Base-by-base conservation (phyloP, 2,113 vertebrate genomes). In the Capricornis sumatraensis region DNA sequence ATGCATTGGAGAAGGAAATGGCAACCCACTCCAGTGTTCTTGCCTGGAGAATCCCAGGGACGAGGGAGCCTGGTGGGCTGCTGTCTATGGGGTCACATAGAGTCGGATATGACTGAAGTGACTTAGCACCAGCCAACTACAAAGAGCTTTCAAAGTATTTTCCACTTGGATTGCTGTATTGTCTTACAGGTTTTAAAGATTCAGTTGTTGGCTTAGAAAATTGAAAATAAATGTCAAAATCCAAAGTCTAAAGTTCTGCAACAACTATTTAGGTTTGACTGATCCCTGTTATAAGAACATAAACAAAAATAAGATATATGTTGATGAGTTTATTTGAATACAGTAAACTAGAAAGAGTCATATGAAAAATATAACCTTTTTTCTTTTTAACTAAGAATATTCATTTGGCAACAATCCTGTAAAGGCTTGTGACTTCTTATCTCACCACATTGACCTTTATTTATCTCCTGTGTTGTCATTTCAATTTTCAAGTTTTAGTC, bases 141-240 rank as follows among this genome's bases (percentile, higher is more conserved):
- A 87, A 98, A 98, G 95, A 97, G 98, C 98, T 99, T 98, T 99
- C 98, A 99, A 98, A 95, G 94, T 87, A 74, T 99, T 99, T 99
- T 98, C 98, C 97, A 97, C 98, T 98, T 98, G 97, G 82, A 83
- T 98, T 97, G 89, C 96, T 97, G 81, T 97, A 98, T 98, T 98
- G 89, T 98, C 96, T 98, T 96, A 89, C 81, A 94, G 91, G 92
- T 98, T 98, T 98, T 98, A 98, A 98, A 98, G 94, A 98, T 98
- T 97, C 81, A 62, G 40, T 92, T 98, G 71, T 97, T 97, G 96
- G 96, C 87, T 98, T 96, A 95, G 97, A 98, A 98, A 98, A 98
- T 97, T 98, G 91, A 96, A 98, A 98, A 96, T 84, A 71, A 96
- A 97, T 98, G 96, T 98, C 94, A 98, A 97, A 97, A 85, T 33